phyloP scores from a whole-genome alignment of 2,113 vertebrate genomes.

The Talpa occidentalis region DNA sequence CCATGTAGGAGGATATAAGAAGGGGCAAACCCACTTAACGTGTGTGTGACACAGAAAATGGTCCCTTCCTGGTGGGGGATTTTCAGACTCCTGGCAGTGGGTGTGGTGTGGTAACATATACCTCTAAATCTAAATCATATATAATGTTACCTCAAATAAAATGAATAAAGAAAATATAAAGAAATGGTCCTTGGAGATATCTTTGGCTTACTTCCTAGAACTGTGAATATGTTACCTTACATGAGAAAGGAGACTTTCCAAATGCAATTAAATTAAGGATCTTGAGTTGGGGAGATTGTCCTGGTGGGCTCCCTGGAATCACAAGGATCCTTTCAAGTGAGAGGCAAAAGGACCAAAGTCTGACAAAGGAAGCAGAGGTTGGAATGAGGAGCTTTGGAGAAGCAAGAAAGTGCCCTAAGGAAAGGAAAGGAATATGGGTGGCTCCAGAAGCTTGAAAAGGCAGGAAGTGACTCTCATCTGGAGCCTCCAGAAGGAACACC shows the following conservation, averaged over 20 bases:
- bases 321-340: background rate
- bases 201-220: background rate
- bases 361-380: background rate
- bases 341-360: background rate
- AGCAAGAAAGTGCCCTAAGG: background rate
- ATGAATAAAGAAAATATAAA: background rate
- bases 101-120: too few relatives aligned
- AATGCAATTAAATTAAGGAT: slow-evolving; percentile 10
- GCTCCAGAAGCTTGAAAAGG: background rate
- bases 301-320: background rate
- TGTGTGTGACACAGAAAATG: background rate
- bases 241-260: background rate
- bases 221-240: background rate
- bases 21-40: background rate
- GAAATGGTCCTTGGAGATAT: background rate
- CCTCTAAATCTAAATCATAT: too few relatives aligned
- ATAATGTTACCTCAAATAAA: too few relatives aligned
- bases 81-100: too few relatives aligned
- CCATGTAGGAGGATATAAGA: background rate
- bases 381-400: background rate
- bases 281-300: background rate
- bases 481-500: background rate
- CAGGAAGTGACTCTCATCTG: background rate
- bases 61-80: too few relatives aligned
- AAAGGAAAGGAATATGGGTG: background rate